Conservation (phyloP, 30 jellyfish, hydroid and myxozoan genomes). For the Hydractinia echinata region DNA sequence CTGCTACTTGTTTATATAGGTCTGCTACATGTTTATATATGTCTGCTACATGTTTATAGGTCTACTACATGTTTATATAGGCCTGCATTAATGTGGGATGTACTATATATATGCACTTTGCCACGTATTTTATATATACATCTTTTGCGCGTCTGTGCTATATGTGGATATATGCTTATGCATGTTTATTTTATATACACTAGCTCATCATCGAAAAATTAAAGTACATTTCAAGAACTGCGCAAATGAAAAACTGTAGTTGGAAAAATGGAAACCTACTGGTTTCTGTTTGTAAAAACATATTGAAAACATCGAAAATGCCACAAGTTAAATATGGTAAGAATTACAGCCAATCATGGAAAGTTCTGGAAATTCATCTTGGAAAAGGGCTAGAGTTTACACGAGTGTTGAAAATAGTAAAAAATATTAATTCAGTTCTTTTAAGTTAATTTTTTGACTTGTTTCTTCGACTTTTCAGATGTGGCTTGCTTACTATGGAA, state of each 20-base stretch:
- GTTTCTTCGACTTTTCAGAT: constrained; percentile 9
- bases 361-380: neutral
- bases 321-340: neutral
- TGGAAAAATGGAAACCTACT: constrained; percentile 4
- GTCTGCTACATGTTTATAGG: too few species aligned
- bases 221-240: neutral
- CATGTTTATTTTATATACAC: neutral
- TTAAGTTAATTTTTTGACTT: neutral
- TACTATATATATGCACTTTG: too few species aligned
- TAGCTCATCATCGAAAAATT: neutral
- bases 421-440: too few species aligned
- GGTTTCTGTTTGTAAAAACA: constrained; percentile 2
- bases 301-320: neutral
- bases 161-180: too few species aligned
- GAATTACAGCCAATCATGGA: neutral
- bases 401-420: too few species aligned
- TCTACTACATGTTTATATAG: too few species aligned
- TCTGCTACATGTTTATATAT: too few species aligned
- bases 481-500: constrained; percentile 23
- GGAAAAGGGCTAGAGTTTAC: too few species aligned
- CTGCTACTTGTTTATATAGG: too few species aligned
- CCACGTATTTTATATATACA: too few species aligned
- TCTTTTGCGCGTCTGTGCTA: too few species aligned
- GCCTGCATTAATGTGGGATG: too few species aligned
- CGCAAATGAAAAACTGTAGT: neutral